phyloP scores from a whole-genome alignment of 2,113 vertebrate genomes.

The Nicator chloris region DNA sequence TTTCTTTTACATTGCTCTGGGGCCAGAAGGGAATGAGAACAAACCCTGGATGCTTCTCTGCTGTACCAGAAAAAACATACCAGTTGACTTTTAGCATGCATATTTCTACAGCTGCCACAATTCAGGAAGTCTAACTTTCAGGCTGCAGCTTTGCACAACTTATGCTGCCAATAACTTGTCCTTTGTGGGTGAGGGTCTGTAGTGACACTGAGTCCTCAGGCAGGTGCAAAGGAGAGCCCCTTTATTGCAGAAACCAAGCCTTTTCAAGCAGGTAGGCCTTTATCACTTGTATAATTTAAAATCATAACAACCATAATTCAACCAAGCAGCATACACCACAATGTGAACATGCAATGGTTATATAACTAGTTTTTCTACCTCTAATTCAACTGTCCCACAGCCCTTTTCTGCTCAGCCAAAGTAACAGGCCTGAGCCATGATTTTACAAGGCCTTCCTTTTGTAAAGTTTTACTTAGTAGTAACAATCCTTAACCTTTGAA shows the following conservation, averaged over 20 bases:
- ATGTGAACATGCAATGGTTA: background rate
- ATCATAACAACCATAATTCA: background rate
- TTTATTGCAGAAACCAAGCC: background rate
- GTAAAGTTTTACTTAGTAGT: background rate
- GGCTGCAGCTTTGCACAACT: background rate
- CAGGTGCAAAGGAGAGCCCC: background rate
- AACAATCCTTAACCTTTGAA: background rate
- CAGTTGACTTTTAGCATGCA: background rate
- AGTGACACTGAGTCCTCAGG: background rate
- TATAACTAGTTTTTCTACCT: background rate
- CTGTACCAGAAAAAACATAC: background rate
- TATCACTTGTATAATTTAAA: background rate
- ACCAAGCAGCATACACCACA: background rate
- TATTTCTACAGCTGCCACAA: background rate
- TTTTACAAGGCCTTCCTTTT: background rate
- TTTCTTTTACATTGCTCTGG: conserved; percentile 16
- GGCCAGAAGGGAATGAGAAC: background rate
- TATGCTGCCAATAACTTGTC: background rate
- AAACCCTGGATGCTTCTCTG: background rate
- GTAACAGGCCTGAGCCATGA: background rate
- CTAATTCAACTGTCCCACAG: background rate
- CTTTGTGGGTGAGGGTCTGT: background rate
- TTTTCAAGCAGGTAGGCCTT: background rate
- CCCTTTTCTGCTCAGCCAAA: background rate
- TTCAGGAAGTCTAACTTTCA: background rate